These are phyloP conservation scores for Pteropus rufus DNA, from an alignment of 2,797 vertebrate species.

Conservation along the genomic window DNA sequence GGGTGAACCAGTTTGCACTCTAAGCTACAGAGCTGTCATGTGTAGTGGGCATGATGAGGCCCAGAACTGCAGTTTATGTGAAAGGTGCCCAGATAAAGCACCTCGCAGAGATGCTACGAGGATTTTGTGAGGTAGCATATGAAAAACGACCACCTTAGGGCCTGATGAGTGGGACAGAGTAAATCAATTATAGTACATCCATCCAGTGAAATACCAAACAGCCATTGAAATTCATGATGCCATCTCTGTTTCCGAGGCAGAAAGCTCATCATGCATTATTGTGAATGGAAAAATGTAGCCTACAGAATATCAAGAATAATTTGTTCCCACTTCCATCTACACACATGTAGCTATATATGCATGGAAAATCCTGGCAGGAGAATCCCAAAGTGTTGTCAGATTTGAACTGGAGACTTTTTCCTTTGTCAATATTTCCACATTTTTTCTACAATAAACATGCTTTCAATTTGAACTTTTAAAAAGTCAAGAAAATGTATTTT, in stretches of 20 bases:
- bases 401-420: background rate
- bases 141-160: background rate
- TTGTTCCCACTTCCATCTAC: background rate
- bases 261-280: background rate
- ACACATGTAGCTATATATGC: background rate
- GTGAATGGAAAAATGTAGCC: no score
- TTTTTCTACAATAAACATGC: background rate
- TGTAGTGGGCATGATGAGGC: background rate
- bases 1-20: background rate
- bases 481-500: background rate
- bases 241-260: background rate
- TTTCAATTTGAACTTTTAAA: background rate
- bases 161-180: background rate
- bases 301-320: background rate
- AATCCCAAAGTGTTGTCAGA: background rate
- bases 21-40: background rate
- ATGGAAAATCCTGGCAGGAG: background rate
- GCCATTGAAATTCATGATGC: background rate
- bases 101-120: background rate
- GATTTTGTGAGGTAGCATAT: background rate
- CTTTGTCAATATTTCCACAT: background rate
- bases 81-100: rapidly evolving
- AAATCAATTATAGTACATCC: background rate
- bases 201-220: background rate
- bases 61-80: background rate